phyloP scores from a whole-genome alignment of 2,888 invertebrate species.

The Xestoiulus laeticollis region DNA sequence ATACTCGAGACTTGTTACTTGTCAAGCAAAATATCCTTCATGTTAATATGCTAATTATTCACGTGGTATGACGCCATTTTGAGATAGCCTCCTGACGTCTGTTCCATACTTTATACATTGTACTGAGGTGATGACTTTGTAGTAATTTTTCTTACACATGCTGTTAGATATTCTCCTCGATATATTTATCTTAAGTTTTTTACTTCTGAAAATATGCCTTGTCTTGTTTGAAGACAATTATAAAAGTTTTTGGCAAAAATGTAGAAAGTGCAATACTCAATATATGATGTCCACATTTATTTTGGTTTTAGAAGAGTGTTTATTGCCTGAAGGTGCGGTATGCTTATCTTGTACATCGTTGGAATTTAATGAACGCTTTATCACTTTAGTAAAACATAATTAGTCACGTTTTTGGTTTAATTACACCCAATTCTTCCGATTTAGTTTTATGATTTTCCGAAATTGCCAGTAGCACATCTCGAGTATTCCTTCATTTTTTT shows the following conservation, averaged over 20 bases:
- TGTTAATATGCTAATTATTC: neutral
- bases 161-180: no score
- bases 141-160: neutral
- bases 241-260: neutral
- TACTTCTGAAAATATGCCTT: no score
- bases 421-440: slow-evolving; percentile 6
- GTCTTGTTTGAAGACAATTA: no score
- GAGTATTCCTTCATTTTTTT: neutral
- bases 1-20: neutral
- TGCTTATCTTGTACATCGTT: slow-evolving; percentile 24
- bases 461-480: neutral
- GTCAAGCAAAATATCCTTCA: neutral
- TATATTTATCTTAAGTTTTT: no score
- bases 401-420: neutral
- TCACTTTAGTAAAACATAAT: neutral
- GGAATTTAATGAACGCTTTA: neutral
- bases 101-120: neutral
- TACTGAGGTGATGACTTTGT: neutral
- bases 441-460: neutral
- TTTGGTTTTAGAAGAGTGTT: neutral
- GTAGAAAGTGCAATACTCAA: slow-evolving; percentile 7
- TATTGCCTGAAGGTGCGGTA: neutral
- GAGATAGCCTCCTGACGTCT: neutral
- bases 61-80: neutral
- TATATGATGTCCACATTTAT: neutral